Conservation (phyloP, 2,888 invertebrate genomes). For the Mythimna albipuncta region DNA sequence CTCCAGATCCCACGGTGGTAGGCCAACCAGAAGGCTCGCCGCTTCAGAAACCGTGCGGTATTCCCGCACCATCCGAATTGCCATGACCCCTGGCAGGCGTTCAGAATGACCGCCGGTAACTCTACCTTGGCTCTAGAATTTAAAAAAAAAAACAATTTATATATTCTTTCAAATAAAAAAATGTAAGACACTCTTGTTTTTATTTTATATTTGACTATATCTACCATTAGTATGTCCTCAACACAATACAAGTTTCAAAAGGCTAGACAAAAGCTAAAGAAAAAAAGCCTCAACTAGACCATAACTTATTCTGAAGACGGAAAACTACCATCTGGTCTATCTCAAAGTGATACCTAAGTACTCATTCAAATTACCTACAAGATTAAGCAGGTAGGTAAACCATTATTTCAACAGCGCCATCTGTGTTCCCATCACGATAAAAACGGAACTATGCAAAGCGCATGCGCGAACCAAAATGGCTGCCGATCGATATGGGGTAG, state of each 20-base stretch:
- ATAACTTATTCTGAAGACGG: not conserved
- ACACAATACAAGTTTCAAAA: not conserved
- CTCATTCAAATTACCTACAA: conserved; percentile 12
- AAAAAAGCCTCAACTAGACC: not conserved
- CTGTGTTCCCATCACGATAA: conserved; percentile 74
- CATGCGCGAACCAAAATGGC: conserved; percentile 87
- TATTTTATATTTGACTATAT: not conserved
- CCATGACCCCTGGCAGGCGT: too few species aligned
- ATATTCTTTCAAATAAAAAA: too few species aligned
- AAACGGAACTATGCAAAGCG: conserved; percentile 66
- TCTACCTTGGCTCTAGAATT: too few species aligned
- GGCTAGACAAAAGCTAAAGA: not conserved
- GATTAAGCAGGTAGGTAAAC: conserved; percentile 21
- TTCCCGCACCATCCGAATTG: too few species aligned
- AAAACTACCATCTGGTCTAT: not conserved
- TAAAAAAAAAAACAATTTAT: too few species aligned
- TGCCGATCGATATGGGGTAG: conserved; percentile 84
- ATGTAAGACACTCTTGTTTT: not conserved
- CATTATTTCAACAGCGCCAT: conserved; percentile 79
- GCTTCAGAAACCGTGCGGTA: too few species aligned
- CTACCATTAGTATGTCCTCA: not conserved
- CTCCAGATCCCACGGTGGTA: too few species aligned
- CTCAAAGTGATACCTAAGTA: not conserved
- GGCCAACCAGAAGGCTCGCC: too few species aligned
- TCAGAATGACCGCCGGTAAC: too few species aligned